Evolutionary conservation across 2,797 vertebrate species (phyloP), one percentile per base, ranked within the genome.

Genomic region (Antrozous pallidus): DNA sequence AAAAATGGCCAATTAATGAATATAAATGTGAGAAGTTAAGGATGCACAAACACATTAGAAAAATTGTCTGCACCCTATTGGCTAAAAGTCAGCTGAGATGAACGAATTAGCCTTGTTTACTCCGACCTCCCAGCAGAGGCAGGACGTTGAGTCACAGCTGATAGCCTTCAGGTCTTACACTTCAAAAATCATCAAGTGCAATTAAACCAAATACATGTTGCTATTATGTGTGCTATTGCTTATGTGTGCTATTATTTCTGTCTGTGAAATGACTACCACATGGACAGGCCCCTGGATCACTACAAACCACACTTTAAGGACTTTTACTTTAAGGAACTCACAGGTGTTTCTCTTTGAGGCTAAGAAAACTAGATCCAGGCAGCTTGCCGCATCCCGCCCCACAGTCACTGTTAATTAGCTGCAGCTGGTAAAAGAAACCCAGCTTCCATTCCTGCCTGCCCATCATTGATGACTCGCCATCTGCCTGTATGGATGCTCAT

Each of bases 1-100:
- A 92, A 92, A 83, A 80, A 31, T 81, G 84, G 56, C 36, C 73
- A 80, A 75, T 69, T 77, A 90, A 88, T 33, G 63, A 85, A 74
- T 54, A 51, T 71, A 75, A 83, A 67, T 24, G 36, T 82, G 79
- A 91, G 16, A 67, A 77, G 74, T 69, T 65, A 91, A 91, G 78
- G 54, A 78, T n/a, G 40, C 85, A 69, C 82, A 96, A 93, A 69
- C 20, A 28, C 26, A n/a, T 65, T 86, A 81, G n/a, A 36, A 42
- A 90, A 90, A 80, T 13, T 28, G 61, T 58, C 78, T 65, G 24
- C 8, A 82, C 78, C 40, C 63, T 61, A 42, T 78, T 85, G 77
- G 79, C 47, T 28, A 47, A 73, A 91, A 56, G 40, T 81, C 49
- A 92, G 28, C 69, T 70, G 31, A 63, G 36, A 67, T 73, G 65